Evolutionary conservation across 2,888 invertebrate genomes (phyloP).

Genomic region (Sialis fuliginosa): DNA sequence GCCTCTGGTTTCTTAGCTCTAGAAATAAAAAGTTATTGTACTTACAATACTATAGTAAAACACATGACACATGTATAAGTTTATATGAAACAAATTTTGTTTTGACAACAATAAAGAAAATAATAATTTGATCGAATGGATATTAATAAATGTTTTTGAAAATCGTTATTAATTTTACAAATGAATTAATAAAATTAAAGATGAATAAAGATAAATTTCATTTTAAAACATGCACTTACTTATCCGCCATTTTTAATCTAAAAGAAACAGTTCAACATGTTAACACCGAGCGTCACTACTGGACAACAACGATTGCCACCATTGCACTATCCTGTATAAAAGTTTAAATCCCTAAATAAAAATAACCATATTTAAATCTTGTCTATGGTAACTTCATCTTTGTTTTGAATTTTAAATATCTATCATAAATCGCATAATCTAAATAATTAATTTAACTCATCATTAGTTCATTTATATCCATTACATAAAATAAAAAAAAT

Average conservation of each 20-base stretch:
- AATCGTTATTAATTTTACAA: neutral
- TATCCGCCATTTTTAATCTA: constrained; percentile 8
- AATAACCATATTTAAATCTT: too few relatives aligned
- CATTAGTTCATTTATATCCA: too few relatives aligned
- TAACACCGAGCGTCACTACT: too few relatives aligned
- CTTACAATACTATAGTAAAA: neutral
- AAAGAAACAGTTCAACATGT: constrained; percentile 1
- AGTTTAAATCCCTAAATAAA: too few relatives aligned
- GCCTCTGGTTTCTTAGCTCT: too few relatives aligned
- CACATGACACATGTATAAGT: neutral
- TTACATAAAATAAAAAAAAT: too few relatives aligned
- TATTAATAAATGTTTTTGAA: neutral
- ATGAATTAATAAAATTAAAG: neutral
- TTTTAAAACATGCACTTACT: constrained; percentile 6
- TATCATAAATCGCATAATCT: too few relatives aligned
- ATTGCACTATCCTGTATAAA: too few relatives aligned
- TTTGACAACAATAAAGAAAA: neutral
- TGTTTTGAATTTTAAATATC: too few relatives aligned
- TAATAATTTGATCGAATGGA: neutral
- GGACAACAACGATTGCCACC: too few relatives aligned
- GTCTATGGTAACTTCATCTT: too few relatives aligned
- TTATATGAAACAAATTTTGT: neutral
- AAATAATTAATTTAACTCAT: too few relatives aligned
- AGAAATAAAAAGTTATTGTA: neutral
- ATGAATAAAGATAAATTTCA: constrained; percentile 1